Percentiles rank a stretch among this genome's conserved stretches.
These are phyloP conservation scores for Axea sp. DNA, from an alignment of 2,888 invertebrate genomes.

Conservation along the genomic window DNA sequence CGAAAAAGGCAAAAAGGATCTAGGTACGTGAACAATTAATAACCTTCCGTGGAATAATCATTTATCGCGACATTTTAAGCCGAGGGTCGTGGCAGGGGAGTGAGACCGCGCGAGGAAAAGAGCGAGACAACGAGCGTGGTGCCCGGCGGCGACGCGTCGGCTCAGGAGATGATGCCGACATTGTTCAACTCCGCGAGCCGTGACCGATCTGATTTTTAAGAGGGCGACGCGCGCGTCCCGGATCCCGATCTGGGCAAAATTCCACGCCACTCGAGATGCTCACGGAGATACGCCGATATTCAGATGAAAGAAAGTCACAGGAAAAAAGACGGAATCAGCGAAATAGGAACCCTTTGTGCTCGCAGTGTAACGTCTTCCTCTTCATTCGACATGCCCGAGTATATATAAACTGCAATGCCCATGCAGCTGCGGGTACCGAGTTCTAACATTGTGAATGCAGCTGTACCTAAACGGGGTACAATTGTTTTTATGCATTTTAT, in stretches of 20 bases:
- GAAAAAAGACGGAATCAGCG: slow-evolving; percentile 53
- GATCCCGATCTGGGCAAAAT: slow-evolving; percentile 59
- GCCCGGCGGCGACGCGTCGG: slow-evolving; percentile 57
- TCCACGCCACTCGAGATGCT: slow-evolving; percentile 61
- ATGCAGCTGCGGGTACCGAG: slow-evolving; percentile 56
- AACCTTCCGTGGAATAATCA: slow-evolving; percentile 76
- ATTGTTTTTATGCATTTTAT: slow-evolving; percentile 48
- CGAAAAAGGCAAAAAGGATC: slow-evolving; percentile 58
- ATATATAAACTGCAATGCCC: slow-evolving; percentile 51
- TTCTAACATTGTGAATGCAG: slow-evolving; percentile 33
- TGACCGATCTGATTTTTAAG: slow-evolving; percentile 79
- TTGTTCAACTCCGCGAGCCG: slow-evolving; percentile 69
- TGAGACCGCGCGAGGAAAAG: slow-evolving; percentile 52
- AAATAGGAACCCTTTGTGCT: slow-evolving; percentile 63
- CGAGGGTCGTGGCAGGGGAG: slow-evolving; percentile 61
- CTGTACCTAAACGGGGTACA: slow-evolving; percentile 52
- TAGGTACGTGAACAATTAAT: slow-evolving; percentile 75
- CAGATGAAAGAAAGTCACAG: slow-evolving; percentile 61
- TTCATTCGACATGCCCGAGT: slow-evolving; percentile 63
- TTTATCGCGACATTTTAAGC: slow-evolving; percentile 79
- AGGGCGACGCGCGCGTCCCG: slow-evolving; percentile 65
- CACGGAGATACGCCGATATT: slow-evolving; percentile 53
- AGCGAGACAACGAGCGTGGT: slow-evolving; percentile 28
- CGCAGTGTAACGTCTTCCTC: slow-evolving; percentile 62
- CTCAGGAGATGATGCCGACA: slow-evolving; percentile 60